Evolutionary conservation across 2,888 invertebrate species (phyloP).

Genomic region (Taenaris catops): DNA sequence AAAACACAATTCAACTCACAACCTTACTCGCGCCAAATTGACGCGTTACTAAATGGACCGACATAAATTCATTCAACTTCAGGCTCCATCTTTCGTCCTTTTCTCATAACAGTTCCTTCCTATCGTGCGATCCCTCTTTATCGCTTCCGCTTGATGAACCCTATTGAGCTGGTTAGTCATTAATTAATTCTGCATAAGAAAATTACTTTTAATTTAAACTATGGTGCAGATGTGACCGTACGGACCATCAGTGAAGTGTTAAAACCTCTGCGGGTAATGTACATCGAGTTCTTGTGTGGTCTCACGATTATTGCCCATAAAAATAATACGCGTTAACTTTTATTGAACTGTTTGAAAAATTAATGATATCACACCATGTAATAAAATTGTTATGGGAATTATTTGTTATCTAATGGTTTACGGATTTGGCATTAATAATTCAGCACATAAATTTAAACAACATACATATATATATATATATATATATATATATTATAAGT

Average conservation of each 20-base stretch:
- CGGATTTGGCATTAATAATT: no score
- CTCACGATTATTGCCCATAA: no score
- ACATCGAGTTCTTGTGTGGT: slow-evolving; percentile 23
- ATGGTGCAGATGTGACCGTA: slow-evolving; percentile 64
- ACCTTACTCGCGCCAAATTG: slow-evolving; percentile 75
- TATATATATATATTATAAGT: no score
- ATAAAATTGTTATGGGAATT: no score
- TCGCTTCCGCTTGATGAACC: slow-evolving; percentile 76
- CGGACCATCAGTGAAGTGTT: slow-evolving; percentile 30
- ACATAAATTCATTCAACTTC: slow-evolving; percentile 78
- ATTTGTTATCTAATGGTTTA: no score
- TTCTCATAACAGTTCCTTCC: slow-evolving; percentile 28
- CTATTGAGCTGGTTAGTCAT: slow-evolving; percentile 80
- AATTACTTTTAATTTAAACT: slow-evolving; percentile 79
- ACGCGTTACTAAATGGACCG: slow-evolving; percentile 76
- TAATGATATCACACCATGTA: no score
- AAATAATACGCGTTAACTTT: no score
- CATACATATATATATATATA: no score
- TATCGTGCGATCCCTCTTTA: slow-evolving; percentile 37
- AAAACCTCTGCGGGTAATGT: slow-evolving; percentile 27
- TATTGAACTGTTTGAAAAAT: no score
- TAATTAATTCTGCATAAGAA: slow-evolving; percentile 80
- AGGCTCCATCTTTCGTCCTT: slow-evolving; percentile 43
- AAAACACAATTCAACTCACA: slow-evolving; percentile 37
- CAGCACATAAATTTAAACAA: no score